phyloP scores from a whole-genome alignment of 2,113 vertebrate species.

The Xenotilapia caudafasciata region DNA sequence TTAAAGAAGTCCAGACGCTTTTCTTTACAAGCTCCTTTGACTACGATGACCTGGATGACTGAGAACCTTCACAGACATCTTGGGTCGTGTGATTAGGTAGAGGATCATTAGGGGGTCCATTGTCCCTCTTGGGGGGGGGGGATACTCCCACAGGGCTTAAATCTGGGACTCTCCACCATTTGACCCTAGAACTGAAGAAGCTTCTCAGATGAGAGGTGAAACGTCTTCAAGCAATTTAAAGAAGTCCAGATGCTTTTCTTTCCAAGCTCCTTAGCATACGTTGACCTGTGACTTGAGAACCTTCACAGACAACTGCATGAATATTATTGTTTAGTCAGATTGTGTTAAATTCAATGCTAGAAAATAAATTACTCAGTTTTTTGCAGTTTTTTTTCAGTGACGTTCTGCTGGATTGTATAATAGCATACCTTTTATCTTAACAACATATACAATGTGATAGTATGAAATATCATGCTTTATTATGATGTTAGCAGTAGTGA shows the following conservation, averaged over 20 bases:
- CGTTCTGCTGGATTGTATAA: background rate
- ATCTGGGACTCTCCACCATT: background rate
- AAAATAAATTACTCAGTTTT: background rate
- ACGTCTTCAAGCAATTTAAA: background rate
- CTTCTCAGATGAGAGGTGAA: background rate
- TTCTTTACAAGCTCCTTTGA: background rate
- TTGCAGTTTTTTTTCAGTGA: background rate
- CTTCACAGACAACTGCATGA: background rate
- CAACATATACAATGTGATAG: background rate
- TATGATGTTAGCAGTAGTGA: background rate
- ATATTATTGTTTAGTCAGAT: background rate
- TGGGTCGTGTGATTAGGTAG: too few relatives aligned
- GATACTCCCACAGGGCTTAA: background rate
- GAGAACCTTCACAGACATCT: too few relatives aligned
- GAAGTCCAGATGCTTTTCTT: rapidly evolving
- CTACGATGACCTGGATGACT: too few relatives aligned
- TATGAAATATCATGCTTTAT: background rate
- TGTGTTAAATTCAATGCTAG: background rate
- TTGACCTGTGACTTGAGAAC: background rate
- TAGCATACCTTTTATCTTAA: background rate
- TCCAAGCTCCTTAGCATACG: rapidly evolving
- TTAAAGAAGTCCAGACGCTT: rapidly evolving
- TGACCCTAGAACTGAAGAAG: background rate
- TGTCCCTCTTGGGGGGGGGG: background rate
- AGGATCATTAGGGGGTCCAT: too few relatives aligned